Base-by-base conservation (phyloP, 2,888 invertebrate species). In the Ophion slaviceki region DNA sequence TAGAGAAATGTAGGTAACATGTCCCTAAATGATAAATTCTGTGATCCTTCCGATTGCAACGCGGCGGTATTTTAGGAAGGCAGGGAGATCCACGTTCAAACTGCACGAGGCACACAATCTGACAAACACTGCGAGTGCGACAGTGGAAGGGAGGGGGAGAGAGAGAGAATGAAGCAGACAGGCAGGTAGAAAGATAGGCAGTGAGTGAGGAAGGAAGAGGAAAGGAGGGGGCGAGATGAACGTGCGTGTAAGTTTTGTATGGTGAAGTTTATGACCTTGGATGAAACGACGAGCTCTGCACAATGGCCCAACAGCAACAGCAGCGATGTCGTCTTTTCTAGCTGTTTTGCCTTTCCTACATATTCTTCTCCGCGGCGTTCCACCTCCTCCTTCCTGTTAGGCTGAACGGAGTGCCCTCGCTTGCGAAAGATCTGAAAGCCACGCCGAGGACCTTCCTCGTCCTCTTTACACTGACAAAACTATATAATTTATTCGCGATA, bases 211-310 rank as follows among this genome's bases (percentile, higher is more conserved):
- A 4, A 24, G 61, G 20, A 36, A 57, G n/a, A n/a, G n/a, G 40
- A 47, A 53, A 57, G 20, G 62, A 28, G 24, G 45, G 72, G 53
- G 40, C 40, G 78, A 78, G 80, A 80, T 71, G 80, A 80, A 59
- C 74, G 82, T 78, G 79, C 66, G 75, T 74, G 66, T 67, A 67
- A 70, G 67, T 77, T 72, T 82, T 77, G 45, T 77, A 75, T 20
- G 76, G 59, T 57, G 68, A 74, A 78, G 82, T 80, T 77, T 80
- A 67, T 86, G 86, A 86, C 87, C 87, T 87, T 87, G 87, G 86
- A 84, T 86, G 82, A 82, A 87, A 87, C 77, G 78, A 80, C 80
- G 84, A 86, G 83, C 78, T 66, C 62, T 76, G 80, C 82, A 86
- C 87, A 86, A 87, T 86, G 84, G 86, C 86, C 82, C 86, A 74